Evolutionary conservation across 2,797 vertebrate species (phyloP).

Genomic region (Malurus splendens): DNA sequence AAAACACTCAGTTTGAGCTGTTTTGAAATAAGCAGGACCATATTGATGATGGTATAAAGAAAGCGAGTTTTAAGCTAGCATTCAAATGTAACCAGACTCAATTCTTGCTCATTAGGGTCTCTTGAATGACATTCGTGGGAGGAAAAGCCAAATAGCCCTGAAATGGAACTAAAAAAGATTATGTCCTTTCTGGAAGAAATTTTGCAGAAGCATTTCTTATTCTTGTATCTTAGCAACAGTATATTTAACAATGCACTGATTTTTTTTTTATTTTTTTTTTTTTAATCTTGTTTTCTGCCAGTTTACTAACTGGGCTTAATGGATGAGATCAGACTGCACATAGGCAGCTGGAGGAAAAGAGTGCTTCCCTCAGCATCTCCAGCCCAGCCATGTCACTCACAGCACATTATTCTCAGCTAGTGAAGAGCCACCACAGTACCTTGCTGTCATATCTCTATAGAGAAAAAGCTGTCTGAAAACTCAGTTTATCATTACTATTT

Average conservation of each 20-base stretch:
- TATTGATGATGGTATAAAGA: background rate
- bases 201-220: background rate
- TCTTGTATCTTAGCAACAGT: background rate
- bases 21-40: background rate
- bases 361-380: background rate
- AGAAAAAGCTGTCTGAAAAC: background rate
- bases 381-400: background rate
- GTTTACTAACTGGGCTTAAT: background rate
- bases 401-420: fast-evolving
- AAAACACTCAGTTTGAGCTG: background rate
- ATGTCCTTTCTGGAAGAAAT: background rate
- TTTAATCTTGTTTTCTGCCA: background rate
- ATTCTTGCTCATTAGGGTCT: background rate
- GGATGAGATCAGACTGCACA: background rate
- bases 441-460: background rate
- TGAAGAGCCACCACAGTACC: background rate
- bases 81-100: background rate
- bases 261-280: background rate
- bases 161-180: background rate
- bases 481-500: background rate
- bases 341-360: background rate
- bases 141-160: background rate
- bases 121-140: background rate
- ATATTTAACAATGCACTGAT: background rate
- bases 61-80: background rate